Evolutionary conservation across 1,140 invertebrate species (phyloP).

Genomic region (Lordiphosa clarofinis): DNA sequence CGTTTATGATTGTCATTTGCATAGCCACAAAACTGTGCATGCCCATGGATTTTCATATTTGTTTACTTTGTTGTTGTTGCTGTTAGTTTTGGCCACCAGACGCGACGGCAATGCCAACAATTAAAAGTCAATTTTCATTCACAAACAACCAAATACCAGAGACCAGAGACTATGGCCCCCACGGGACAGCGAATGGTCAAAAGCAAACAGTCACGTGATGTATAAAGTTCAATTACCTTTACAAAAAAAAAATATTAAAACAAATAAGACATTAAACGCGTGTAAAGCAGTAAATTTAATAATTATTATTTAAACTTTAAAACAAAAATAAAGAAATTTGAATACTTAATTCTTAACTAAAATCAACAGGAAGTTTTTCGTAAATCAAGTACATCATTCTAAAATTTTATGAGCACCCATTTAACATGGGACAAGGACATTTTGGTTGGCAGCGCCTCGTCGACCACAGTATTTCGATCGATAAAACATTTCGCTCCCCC

Average conservation of each 20-base stretch:
- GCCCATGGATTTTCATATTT: conserved; percentile 37
- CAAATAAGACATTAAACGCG: neutral
- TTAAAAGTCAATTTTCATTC: conserved; percentile 69
- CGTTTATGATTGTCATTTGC: conserved; percentile 49
- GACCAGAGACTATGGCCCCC: neutral
- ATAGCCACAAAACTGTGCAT: conserved; percentile 57
- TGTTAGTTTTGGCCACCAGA: conserved; percentile 14
- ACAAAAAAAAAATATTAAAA: neutral
- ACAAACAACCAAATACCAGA: conserved; percentile 24
- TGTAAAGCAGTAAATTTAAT: too few relatives aligned
- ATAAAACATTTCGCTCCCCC: conserved; percentile 15
- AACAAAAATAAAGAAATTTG: too few relatives aligned
- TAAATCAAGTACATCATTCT: too few relatives aligned
- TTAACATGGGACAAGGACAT: conserved; percentile 7
- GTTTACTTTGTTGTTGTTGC: conserved; percentile 6
- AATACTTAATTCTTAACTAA: too few relatives aligned
- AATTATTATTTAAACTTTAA: too few relatives aligned
- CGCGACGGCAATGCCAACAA: conserved; percentile 48
- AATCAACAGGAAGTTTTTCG: neutral
- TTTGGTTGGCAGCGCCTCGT: conserved; percentile 6
- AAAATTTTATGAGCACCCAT: conserved; percentile 2
- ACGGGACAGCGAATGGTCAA: neutral
- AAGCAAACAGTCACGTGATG: conserved; percentile 29
- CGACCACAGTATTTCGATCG: conserved; percentile 15
- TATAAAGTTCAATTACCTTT: conserved; percentile 10